phyloP scores from a whole-genome alignment of 1,140 invertebrate genomes.

The Bicyclus anynana region DNA sequence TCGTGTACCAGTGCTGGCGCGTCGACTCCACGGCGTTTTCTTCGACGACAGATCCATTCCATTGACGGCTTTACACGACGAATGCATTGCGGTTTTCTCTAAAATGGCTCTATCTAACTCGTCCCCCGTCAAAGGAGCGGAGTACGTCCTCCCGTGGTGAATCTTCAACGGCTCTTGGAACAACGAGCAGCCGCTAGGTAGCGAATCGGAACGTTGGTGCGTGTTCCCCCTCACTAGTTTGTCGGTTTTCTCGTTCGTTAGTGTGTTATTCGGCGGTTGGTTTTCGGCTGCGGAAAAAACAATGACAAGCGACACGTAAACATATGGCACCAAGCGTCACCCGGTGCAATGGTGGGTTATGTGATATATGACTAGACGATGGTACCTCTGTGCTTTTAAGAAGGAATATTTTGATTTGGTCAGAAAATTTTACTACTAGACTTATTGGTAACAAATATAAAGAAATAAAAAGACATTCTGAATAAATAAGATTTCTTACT shows the following conservation, averaged over 20 bases:
- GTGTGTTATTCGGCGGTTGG: conserved; percentile 63
- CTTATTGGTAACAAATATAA: no score
- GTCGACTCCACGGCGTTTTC: conserved; percentile 50
- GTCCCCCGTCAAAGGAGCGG: conserved; percentile 79
- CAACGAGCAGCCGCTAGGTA: conserved; percentile 49
- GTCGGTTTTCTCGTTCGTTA: conserved; percentile 53
- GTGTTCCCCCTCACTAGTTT: conserved; percentile 43
- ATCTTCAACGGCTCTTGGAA: conserved; percentile 53
- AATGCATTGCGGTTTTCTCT: conserved; percentile 55
- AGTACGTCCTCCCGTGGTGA: conserved; percentile 81
- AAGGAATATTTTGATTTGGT: no score
- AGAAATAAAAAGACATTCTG: no score
- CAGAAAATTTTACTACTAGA: no score
- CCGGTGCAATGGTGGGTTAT: conserved; percentile 53
- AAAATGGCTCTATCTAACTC: conserved; percentile 79
- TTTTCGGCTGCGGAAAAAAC: conserved; percentile 63
- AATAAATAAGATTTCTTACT: no score
- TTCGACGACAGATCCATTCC: conserved; percentile 39
- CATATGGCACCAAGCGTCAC: conserved; percentile 60
- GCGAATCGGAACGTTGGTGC: conserved; percentile 57
- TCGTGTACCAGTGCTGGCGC: conserved; percentile 53
- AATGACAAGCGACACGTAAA: conserved; percentile 69
- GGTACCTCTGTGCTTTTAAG: conserved; percentile 21
- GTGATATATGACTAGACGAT: conserved; percentile 34
- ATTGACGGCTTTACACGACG: conserved; percentile 55